Evolutionary conservation across 2,113 vertebrate genomes (phyloP), one percentile per base, ranked within the genome.

Genomic region (Syngnathus scovelli): DNA sequence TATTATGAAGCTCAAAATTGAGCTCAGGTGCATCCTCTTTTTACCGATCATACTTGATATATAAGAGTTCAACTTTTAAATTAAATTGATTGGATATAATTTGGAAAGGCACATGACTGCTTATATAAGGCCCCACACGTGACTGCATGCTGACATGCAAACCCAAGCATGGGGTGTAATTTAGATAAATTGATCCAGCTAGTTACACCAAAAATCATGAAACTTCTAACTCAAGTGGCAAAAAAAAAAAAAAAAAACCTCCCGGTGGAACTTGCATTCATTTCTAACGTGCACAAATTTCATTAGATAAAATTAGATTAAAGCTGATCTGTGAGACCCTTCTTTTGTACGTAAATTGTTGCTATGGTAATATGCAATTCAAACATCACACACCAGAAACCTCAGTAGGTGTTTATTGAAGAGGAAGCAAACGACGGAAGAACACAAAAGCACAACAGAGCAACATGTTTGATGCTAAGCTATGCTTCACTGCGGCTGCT

Each of bases 391-490:
- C 7, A 11, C 69, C 46, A 44, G 36, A 56, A 54, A 44, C 19
- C 49, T 19, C 55, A 41, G 13, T 23, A 3, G 11, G 39, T 21
- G 19, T 46, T 88, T 86, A 87, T 83, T 88, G 70, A 76, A 67
- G 66, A 69, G 75, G 69, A 74, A 67, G 58, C 66, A 33, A 23
- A 12, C n/a, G 64, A 52, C 13, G 41, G 70, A 80, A 77, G 80
- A 71, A 61, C 74, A 83, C 80, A 85, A 81, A 80, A 85, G 70
- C 80, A 81, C 79, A 70, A 72, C 64, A 58, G 66, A 80, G 74
- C 82, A 81, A 85, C 79, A 85, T 65, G 63, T 67, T 16, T 10
- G 16, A 75, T 48, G 66, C 70, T 56, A 62, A 70, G 68, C 78
- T 79, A 78, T 69, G 38, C 71, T 56, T 56, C 73, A 72, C 43